Conservation (phyloP, 2,797 vertebrate genomes). For the Premnoplex brunnescens region DNA sequence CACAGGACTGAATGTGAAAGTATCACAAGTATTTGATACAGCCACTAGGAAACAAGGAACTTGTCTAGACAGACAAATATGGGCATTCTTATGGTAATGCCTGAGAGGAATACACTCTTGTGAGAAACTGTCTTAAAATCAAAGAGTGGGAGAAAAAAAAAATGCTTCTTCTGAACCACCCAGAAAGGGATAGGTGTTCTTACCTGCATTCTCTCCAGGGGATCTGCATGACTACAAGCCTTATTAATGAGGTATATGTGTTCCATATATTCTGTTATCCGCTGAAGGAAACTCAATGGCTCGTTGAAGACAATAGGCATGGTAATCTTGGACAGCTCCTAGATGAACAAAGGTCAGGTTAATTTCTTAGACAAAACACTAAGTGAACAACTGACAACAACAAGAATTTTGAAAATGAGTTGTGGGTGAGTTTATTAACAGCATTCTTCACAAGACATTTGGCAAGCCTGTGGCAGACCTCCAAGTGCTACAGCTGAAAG, state of each 20-base stretch:
- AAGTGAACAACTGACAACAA: neutral
- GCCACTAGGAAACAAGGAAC: neutral
- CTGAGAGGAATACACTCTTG: neutral
- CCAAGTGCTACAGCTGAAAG: neutral
- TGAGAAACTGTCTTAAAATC: neutral
- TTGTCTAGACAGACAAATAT: neutral
- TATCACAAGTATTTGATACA: neutral
- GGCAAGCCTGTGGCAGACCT: neutral
- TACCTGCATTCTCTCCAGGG: slow-evolving; percentile 93
- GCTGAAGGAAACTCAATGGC: slow-evolving; percentile 95
- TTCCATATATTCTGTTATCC: slow-evolving; percentile 98
- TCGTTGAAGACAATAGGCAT: slow-evolving; percentile 98
- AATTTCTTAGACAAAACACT: neutral
- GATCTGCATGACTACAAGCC: slow-evolving; percentile 84
- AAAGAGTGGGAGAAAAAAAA: neutral
- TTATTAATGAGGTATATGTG: slow-evolving; percentile 93
- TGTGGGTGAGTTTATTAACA: neutral
- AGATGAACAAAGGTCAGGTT: neutral
- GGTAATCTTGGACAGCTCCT: slow-evolving; percentile 98
- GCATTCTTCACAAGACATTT: neutral
- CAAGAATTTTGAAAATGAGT: neutral
- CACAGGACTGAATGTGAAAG: neutral
- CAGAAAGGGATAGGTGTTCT: neutral
- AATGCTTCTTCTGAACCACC: neutral
- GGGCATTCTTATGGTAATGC: neutral